Evolutionary conservation across 2,113 vertebrate genomes (phyloP), one percentile per base, ranked within the genome.

Genomic region (Monopterus albus): DNA sequence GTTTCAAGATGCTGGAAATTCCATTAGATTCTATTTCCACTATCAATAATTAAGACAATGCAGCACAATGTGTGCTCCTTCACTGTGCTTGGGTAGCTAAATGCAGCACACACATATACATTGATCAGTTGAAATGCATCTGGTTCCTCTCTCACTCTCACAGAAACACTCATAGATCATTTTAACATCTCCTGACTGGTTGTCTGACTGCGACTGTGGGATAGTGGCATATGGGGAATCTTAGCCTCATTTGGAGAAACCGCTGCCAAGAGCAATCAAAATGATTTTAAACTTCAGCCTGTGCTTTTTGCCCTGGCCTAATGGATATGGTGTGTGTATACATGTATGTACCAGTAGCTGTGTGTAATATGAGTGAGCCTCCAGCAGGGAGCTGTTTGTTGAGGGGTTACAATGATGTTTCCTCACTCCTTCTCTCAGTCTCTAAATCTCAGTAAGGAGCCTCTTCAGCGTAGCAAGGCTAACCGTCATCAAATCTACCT

Each of bases 21-120:
- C 95, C 94, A 95, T 95, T 95, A 87, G 91, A 92, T 89, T 93
- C 87, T 83, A 94, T 94, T 96, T 96, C 94, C 93, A 94, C 85
- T 87, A 95, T 95, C 77, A 96, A 95, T 96, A 94, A 95, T 96
- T 95, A 94, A 96, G 91, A 94, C 91, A 93, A 94, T 89, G 89
- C 85, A 91, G 83, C 81, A 77, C 64, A 52, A 60, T 2, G 14
- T 91, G 86, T 38, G 81, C 87, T 40, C 82, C 85, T 68, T 91
- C 87, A 83, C 78, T 60, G 78, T 69, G 63, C 70, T n/a, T 40
- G 46, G 63, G 38, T 29, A 18, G 35, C 45, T 36, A 3, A 25
- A 53, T 17, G 31, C 36, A 29, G 46, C 12, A 3, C 56, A 61
- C 52, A 72, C 11, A 6, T 33, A 72, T 77, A 57, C 42, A 20